phyloP scores from a whole-genome alignment of 1,140 invertebrate genomes.

The Drosophila eugracilis region DNA sequence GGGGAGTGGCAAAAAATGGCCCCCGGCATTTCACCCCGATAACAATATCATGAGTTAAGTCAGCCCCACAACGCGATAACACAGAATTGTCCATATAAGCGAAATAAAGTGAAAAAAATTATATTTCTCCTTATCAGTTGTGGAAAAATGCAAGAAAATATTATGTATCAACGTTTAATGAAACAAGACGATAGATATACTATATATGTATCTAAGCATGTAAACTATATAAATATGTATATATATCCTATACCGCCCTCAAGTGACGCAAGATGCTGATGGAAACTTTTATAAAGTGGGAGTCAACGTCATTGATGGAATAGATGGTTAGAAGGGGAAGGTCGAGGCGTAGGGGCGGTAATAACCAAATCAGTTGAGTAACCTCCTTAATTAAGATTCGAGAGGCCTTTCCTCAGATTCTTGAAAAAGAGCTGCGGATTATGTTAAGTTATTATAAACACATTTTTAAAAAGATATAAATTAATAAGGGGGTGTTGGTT shows the following conservation, averaged over 20 bases:
- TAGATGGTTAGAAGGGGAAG: neutral
- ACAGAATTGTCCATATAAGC: constrained; percentile 27
- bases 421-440: constrained; percentile 3
- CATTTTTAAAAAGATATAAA: constrained; percentile 3
- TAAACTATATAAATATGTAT: neutral
- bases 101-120: constrained; percentile 22
- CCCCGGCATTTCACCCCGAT: constrained; percentile 22
- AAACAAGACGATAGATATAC: constrained; percentile 38
- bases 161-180: constrained; percentile 69
- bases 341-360: neutral
- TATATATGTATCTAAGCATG: neutral
- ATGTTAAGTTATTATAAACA: constrained; percentile 16
- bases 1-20: constrained; percentile 1
- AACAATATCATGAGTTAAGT: constrained; percentile 54
- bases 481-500: neutral
- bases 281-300: constrained; percentile 34
- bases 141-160: constrained; percentile 44
- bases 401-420: constrained; percentile 6
- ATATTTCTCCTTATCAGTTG: constrained; percentile 50
- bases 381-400: neutral
- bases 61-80: constrained; percentile 29
- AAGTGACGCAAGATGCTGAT: constrained; percentile 43
- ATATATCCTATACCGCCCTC: constrained; percentile 10
- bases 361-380: constrained; percentile 18
- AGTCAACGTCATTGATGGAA: constrained; percentile 30